Conservation (phyloP, 2,888 invertebrate species). For the Volucella zonaria region DNA sequence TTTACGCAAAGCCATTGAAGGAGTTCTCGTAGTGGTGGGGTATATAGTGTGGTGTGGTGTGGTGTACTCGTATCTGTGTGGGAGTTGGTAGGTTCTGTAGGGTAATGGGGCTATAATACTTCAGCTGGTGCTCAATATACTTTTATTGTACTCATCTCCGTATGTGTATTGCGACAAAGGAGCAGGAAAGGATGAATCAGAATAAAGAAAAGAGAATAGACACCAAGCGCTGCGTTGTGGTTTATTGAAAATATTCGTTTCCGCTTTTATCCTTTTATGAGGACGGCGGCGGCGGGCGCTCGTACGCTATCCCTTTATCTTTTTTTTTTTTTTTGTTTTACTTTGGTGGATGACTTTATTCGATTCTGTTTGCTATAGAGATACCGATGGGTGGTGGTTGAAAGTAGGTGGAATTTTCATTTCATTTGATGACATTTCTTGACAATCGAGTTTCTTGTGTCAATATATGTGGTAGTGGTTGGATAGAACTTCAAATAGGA, state of each 20-base stretch:
- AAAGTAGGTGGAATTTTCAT: conserved; percentile 57
- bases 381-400: not conserved
- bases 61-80: conserved; percentile 10
- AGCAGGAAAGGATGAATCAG: conserved; percentile 24
- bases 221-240: conserved; percentile 68
- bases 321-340: conserved; percentile 32
- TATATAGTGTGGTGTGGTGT: not conserved
- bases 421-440: conserved; percentile 67
- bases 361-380: conserved; percentile 36
- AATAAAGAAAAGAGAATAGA: conserved; percentile 37
- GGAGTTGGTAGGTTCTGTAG: conserved; percentile 15
- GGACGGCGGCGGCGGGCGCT: conserved; percentile 50
- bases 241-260: conserved; percentile 72
- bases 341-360: conserved; percentile 54
- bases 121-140: conserved; percentile 68
- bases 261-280: conserved; percentile 70
- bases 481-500: conserved; percentile 27
- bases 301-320: conserved; percentile 17
- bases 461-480: conserved; percentile 1
- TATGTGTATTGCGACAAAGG: not conserved
- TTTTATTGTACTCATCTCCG: conserved; percentile 57
- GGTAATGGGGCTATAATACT: conserved; percentile 19
- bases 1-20: conserved; percentile 66
- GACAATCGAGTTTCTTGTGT: conserved; percentile 1
- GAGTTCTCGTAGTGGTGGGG: conserved; percentile 38